Percentiles rank a stretch among this genome's conserved stretches.
These are phyloP conservation scores for Otocyon megalotis DNA, from an alignment of 2,113 vertebrate genomes.

Conservation along the genomic window DNA sequence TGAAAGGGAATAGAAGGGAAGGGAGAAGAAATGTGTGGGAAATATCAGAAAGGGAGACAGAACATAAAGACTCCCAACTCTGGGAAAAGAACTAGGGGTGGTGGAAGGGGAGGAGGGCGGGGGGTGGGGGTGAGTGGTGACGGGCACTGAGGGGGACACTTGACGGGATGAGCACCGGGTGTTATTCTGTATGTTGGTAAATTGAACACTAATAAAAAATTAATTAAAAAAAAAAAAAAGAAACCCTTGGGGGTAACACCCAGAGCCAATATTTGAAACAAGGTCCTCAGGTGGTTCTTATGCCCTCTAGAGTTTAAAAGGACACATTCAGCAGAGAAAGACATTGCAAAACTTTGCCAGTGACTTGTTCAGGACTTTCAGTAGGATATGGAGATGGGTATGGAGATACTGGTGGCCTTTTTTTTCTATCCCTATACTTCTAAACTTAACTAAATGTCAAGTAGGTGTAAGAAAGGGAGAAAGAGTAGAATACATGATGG, in stretches of 20 bases:
- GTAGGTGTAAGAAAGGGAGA: not conserved
- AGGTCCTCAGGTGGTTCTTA: not conserved
- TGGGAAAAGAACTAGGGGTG: too few relatives aligned
- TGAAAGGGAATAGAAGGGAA: too few relatives aligned
- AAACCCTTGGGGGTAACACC: not conserved
- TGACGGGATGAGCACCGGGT: too few relatives aligned
- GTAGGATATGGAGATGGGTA: not conserved
- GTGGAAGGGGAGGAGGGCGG: too few relatives aligned
- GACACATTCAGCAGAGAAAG: not conserved
- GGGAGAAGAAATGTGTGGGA: too few relatives aligned
- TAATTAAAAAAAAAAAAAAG: too few relatives aligned
- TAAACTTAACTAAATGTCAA: not conserved
- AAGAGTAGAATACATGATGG: not conserved
- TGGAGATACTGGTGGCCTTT: accelerated
- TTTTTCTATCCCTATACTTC: not conserved
- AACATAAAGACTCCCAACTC: too few relatives aligned
- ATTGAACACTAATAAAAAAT: too few relatives aligned
- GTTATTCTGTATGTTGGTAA: too few relatives aligned
- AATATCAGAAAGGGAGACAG: too few relatives aligned
- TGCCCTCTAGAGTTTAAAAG: not conserved
- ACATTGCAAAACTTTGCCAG: not conserved
- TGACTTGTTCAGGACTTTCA: not conserved
- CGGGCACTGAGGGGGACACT: too few relatives aligned
- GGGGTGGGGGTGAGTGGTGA: too few relatives aligned
- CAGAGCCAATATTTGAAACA: not conserved